phyloP scores from a whole-genome alignment of 92 coral and sea anemone genomes.

The Heteractis magnifica region DNA sequence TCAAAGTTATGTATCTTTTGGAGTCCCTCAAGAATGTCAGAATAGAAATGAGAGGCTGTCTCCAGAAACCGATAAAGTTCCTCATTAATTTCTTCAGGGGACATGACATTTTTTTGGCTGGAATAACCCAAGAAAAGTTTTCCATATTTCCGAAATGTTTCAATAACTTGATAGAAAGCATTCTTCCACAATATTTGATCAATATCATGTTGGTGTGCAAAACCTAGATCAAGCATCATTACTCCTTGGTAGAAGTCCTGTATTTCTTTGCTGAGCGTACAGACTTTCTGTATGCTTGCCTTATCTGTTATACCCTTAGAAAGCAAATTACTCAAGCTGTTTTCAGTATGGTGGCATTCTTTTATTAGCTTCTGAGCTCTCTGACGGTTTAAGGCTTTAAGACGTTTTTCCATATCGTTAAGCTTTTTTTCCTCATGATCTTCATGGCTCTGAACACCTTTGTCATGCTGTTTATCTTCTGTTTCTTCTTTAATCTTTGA shows the following conservation, averaged over 20 bases:
- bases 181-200: constrained; percentile 82
- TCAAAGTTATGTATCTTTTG: constrained; percentile 61
- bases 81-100: constrained; percentile 57
- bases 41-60: constrained; percentile 54
- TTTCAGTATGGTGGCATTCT: constrained; percentile 52
- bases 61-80: constrained; percentile 58
- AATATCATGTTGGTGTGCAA: constrained; percentile 72
- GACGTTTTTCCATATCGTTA: constrained; percentile 55
- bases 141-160: constrained; percentile 72
- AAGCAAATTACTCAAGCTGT: constrained; percentile 51
- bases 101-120: constrained; percentile 42
- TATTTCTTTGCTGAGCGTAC: constrained; percentile 62
- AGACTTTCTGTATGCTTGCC: constrained; percentile 50
- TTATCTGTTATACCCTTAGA: constrained; percentile 59
- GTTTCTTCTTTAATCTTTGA: constrained; percentile 8
- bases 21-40: constrained; percentile 56
- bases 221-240: constrained; percentile 75
- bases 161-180: constrained; percentile 91
- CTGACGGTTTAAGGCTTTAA: constrained; percentile 58
- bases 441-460: background rate
- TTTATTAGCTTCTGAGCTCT: constrained; percentile 67
- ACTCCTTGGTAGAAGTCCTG: constrained; percentile 82
- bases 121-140: constrained; percentile 73
- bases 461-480: constrained; percentile 12
- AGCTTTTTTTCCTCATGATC: constrained; percentile 14